Conservation (phyloP, 2,888 invertebrate genomes). For the Sycophila texana region DNA sequence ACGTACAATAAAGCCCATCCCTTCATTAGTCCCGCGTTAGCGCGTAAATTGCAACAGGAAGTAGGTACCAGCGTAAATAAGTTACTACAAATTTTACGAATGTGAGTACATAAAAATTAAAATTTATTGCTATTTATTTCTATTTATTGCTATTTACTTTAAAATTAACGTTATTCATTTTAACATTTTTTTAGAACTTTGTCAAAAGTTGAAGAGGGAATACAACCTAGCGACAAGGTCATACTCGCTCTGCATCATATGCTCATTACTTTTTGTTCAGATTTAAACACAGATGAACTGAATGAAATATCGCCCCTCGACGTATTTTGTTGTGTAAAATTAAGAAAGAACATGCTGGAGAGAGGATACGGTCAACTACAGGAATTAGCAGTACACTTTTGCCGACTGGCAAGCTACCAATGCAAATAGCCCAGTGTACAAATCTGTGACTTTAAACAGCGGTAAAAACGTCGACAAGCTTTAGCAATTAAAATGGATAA, state of each 20-base stretch:
- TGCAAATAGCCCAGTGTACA: constrained; percentile 28
- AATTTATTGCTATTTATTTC: not conserved
- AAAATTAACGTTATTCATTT: not conserved
- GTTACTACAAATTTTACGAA: constrained; percentile 62
- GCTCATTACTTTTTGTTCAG: constrained; percentile 64
- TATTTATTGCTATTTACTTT: not conserved
- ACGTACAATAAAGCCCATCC: constrained; percentile 60
- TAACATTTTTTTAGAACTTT: constrained; percentile 62
- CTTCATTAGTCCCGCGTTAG: constrained; percentile 50
- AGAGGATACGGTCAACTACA: constrained; percentile 68
- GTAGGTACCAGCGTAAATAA: constrained; percentile 64
- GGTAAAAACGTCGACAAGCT: too few relatives aligned
- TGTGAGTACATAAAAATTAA: constrained; percentile 60
- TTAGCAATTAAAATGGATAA: not conserved
- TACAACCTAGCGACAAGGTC: constrained; percentile 59
- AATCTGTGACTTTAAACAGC: too few relatives aligned
- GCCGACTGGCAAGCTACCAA: constrained; percentile 63
- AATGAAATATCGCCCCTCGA: constrained; percentile 64
- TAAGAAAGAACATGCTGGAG: constrained; percentile 62
- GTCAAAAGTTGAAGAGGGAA: constrained; percentile 59
- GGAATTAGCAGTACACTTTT: constrained; percentile 67
- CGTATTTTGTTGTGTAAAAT: constrained; percentile 67
- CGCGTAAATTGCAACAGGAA: constrained; percentile 63
- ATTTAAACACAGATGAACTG: constrained; percentile 53
- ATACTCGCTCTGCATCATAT: constrained; percentile 64